Conservation (phyloP, 2,797 vertebrate species). For the Acipenser oxyrinchus region DNA sequence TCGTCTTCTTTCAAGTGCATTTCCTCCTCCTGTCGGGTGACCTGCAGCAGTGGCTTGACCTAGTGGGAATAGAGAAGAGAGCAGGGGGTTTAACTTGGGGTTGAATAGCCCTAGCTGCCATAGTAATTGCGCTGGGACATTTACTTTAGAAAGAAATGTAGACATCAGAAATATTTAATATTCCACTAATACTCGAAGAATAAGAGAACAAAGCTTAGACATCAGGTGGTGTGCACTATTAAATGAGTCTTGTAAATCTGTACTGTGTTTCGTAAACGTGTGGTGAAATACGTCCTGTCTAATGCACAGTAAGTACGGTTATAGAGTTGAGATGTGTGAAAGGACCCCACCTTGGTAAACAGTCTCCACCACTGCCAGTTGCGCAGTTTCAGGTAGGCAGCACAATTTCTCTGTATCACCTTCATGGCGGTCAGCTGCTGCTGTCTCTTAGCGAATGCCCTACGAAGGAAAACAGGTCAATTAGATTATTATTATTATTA, state of each 20-base stretch:
- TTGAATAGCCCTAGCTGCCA: too few relatives aligned
- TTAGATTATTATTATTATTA: too few relatives aligned
- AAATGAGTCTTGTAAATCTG: too few relatives aligned
- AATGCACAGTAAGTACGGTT: too few relatives aligned
- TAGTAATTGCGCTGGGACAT: too few relatives aligned
- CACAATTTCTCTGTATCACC: slow-evolving; percentile 94
- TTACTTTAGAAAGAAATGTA: too few relatives aligned
- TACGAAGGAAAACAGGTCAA: slow-evolving; percentile 31
- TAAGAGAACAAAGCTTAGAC: too few relatives aligned
- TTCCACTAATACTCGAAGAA: too few relatives aligned
- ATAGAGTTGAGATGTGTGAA: neutral
- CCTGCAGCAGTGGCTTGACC: slow-evolving; percentile 95
- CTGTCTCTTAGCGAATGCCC: slow-evolving; percentile 90
- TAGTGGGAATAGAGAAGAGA: slow-evolving; percentile 32
- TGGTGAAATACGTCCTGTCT: too few relatives aligned
- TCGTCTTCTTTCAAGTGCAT: slow-evolving; percentile 91
- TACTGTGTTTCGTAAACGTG: too few relatives aligned
- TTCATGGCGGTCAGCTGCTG: slow-evolving; percentile 94
- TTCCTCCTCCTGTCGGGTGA: slow-evolving; percentile 93
- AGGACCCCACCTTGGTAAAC: slow-evolving; percentile 81
- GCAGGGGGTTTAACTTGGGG: neutral
- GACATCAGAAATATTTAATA: too few relatives aligned
- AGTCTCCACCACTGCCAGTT: slow-evolving; percentile 99
- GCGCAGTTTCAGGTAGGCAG: slow-evolving; percentile 92
- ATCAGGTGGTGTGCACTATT: too few relatives aligned